Base-by-base conservation (phyloP, 2,797 vertebrate genomes). In the Mus spretus region DNA sequence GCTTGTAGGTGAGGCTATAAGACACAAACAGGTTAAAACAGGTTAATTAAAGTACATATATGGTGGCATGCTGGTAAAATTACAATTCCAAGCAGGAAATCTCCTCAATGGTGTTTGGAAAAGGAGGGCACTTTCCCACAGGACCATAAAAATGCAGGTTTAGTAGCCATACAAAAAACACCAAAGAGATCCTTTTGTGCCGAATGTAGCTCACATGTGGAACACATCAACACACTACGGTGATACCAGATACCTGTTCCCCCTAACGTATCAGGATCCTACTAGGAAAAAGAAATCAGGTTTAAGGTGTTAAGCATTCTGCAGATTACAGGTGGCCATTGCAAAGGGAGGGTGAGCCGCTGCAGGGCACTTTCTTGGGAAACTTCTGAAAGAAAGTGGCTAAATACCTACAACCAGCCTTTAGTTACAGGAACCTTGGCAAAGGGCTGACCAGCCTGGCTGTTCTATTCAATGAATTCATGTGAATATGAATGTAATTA, bases 371-470 rank as follows among this genome's bases (percentile, higher is more conserved):
- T n/a, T 34, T 34, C 6, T 28, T 31, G n/a, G 13, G 3, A 77
- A 24, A 9, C 3, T 57, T 12, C 34, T 74, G 37, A 24, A n/a
- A 53, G 61, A 40, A 28, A 88, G 20, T 50, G 55, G 31, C 15
- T 61, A 37, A 85, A 37, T 57, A 90, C 34, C 44, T 15, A 0
- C 7, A 22, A 44, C 11, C 6, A 15, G 31, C 6, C 34, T 34
- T 59, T 61, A 28, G 75, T 22, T 57, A 22, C 2, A 44, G 61
- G 17, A 20, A 5, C 13, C 47, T 14, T 6, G 11, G 47, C 0
- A 1, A 6, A 26, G 19, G 10, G 1, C 1, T 6, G 28, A n/a
- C 11, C 0, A 12, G 28, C 47, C 34, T 3, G 31, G 70, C 10
- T 40, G 74, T 55, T 77, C 61, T 28, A n/a, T 37, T 61, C 2